Evolutionary conservation across 2,888 invertebrate species (phyloP).

Genomic region (Cephonodes hylas): DNA sequence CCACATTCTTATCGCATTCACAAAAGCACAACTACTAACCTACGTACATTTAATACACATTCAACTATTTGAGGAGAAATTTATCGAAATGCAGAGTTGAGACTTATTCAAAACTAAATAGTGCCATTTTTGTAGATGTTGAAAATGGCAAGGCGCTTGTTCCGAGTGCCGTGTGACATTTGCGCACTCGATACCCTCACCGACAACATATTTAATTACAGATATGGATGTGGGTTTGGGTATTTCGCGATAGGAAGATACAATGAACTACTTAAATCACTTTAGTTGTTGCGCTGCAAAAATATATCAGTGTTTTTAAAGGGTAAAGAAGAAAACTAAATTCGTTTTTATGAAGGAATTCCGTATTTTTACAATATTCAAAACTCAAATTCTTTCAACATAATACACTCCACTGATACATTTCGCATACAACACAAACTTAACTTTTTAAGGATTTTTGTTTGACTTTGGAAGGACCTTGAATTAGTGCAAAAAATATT

Average conservation of each 20-base stretch:
- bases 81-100: conserved; percentile 10
- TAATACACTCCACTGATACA: not conserved
- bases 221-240: not conserved
- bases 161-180: not conserved
- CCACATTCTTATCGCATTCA: conserved; percentile 21
- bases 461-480: not conserved
- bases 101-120: not conserved
- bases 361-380: too few species aligned
- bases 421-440: not conserved
- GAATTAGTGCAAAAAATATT: not conserved
- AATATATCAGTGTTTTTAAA: not conserved
- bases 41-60: conserved; percentile 20
- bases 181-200: not conserved
- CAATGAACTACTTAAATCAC: not conserved
- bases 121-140: not conserved
- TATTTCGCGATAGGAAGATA: not conserved
- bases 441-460: too few species aligned
- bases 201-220: too few species aligned
- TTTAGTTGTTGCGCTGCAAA: not conserved
- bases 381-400: not conserved
- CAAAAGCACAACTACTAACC: conserved; percentile 17
- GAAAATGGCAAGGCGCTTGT: not conserved
- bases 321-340: not conserved
- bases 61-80: conserved; percentile 15
- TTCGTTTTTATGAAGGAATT: too few species aligned